A percentile compares a stretch with the other conserved stretches of the same genome.
These are phyloP conservation scores for Glossophaga mutica DNA, from an alignment of 2,797 vertebrate genomes.

Conservation along the genomic window DNA sequence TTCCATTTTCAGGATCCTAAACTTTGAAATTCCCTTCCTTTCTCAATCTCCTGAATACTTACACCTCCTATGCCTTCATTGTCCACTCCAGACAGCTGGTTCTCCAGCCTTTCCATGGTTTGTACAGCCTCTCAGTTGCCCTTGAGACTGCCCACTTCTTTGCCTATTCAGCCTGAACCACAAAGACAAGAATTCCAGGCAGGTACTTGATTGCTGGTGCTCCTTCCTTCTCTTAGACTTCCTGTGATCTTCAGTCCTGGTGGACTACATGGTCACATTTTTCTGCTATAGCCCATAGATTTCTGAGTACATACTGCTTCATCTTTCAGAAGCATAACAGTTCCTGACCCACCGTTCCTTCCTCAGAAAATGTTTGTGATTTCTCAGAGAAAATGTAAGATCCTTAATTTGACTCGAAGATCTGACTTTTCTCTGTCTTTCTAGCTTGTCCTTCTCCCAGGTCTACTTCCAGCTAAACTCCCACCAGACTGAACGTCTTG, in stretches of 20 bases:
- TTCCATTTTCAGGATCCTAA: neutral
- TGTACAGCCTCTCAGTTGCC: neutral
- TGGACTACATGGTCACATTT: neutral
- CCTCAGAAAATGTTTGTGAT: constrained; percentile 13
- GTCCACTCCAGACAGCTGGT: neutral
- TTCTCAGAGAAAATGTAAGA: constrained; percentile 15
- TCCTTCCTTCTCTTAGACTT: neutral
- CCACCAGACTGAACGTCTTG: neutral
- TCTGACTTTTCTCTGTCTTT: neutral
- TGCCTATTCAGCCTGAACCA: neutral
- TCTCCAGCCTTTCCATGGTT: neutral
- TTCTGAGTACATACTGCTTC: neutral
- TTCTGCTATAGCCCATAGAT: neutral
- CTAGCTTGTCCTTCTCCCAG: neutral
- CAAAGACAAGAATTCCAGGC: neutral
- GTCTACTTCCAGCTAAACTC: neutral
- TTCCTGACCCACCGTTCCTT: neutral
- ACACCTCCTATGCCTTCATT: neutral
- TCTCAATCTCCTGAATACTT: neutral
- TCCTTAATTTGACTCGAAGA: neutral
- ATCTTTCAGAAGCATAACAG: neutral
- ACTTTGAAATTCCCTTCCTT: neutral
- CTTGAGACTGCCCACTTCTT: neutral
- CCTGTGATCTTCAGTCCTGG: neutral
- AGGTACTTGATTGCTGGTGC: neutral